These are phyloP conservation scores for Micronycteris hirsuta DNA, from an alignment of 2,113 vertebrate genomes.

Conservation along the genomic window DNA sequence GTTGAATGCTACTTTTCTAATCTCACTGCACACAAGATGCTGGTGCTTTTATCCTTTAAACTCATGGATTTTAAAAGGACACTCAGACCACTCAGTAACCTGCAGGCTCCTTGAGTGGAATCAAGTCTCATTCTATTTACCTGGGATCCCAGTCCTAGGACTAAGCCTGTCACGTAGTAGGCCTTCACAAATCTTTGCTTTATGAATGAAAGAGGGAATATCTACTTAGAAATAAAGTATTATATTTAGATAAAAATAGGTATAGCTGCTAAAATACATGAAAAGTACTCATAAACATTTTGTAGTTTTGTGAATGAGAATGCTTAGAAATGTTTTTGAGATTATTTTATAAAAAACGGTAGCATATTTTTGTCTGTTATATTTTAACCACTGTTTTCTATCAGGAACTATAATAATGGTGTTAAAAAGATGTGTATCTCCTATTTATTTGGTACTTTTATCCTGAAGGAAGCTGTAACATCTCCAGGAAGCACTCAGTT, in stretches of 20 bases:
- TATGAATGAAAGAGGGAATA: background rate
- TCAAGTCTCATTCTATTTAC: background rate
- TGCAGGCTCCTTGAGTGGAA: background rate
- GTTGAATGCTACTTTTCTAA: background rate
- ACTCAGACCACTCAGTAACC: background rate
- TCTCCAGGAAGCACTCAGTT: background rate
- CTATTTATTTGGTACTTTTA: background rate
- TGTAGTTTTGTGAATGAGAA: background rate
- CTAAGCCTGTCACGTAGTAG: background rate
- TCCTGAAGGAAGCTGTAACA: background rate
- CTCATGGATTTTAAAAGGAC: background rate
- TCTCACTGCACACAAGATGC: background rate
- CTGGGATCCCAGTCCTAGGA: background rate
- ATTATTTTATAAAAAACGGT: background rate
- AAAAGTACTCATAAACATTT: background rate
- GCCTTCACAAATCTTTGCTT: background rate
- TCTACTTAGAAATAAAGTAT: background rate
- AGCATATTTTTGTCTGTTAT: background rate
- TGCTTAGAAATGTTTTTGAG: background rate
- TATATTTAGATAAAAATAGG: background rate
- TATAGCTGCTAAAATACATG: background rate
- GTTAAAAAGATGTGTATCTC: background rate
- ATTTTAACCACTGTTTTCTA: background rate
- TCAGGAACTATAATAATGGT: background rate
- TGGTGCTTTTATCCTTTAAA: background rate